phyloP scores from a whole-genome alignment of 2,113 vertebrate genomes.

The Piaya cayana region DNA sequence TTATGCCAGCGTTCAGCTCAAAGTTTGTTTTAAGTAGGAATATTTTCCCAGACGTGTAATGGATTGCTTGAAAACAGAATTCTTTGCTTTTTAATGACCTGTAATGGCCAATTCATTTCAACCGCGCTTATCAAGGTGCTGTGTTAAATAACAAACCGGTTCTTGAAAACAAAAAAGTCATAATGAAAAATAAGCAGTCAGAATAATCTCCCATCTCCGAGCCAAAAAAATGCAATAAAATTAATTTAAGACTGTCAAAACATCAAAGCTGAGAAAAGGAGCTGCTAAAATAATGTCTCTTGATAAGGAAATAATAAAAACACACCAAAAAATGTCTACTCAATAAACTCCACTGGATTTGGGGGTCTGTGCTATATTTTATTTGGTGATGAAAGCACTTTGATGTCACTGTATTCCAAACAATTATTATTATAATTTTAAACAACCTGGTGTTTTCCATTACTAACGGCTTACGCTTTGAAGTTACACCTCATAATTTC shows the following conservation, averaged over 20 bases:
- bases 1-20: constrained; percentile 43
- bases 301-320: constrained; percentile 80
- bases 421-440: constrained; percentile 90
- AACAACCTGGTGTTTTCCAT: constrained; percentile 89
- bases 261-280: constrained; percentile 79
- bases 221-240: constrained; percentile 78
- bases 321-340: constrained; percentile 71
- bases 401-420: constrained; percentile 86
- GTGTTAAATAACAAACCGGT: constrained; percentile 71
- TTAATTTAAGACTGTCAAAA: constrained; percentile 76
- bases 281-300: constrained; percentile 76
- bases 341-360: constrained; percentile 75
- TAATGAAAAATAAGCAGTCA: constrained; percentile 74
- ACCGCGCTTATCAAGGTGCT: constrained; percentile 66
- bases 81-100: constrained; percentile 68
- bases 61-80: constrained; percentile 68
- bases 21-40: constrained; percentile 61
- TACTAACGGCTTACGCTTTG: constrained; percentile 85
- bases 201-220: constrained; percentile 72
- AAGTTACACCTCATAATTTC: constrained; percentile 91
- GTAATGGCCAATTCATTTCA: constrained; percentile 66
- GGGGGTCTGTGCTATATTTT: constrained; percentile 77
- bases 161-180: constrained; percentile 63
- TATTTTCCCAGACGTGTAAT: constrained; percentile 69
- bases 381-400: constrained; percentile 86